Evolutionary conservation across 2,888 invertebrate species (phyloP).

Genomic region (Xanthorhoe designata): DNA sequence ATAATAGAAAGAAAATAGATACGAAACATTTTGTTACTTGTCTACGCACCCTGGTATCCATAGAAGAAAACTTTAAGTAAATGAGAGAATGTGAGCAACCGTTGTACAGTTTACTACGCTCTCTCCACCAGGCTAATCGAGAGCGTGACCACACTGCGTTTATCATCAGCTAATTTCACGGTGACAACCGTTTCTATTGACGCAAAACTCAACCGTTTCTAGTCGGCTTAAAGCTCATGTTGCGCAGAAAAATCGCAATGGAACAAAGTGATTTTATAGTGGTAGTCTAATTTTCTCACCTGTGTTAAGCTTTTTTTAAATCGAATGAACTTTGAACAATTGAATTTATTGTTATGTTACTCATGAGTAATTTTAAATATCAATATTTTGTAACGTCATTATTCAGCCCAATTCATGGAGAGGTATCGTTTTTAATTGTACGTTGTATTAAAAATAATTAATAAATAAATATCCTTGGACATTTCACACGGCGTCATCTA

Average conservation of each 20-base stretch:
- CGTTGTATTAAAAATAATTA: too few relatives aligned
- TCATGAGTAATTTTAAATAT: too few relatives aligned
- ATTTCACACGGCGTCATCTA: too few relatives aligned
- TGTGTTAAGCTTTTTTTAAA: neutral
- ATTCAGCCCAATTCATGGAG: too few relatives aligned
- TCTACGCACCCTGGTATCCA: too few relatives aligned
- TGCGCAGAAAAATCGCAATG: neutral
- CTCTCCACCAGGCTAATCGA: conserved; percentile 15
- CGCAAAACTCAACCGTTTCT: conserved; percentile 20
- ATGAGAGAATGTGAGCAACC: conserved; percentile 4
- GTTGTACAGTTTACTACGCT: conserved; percentile 1
- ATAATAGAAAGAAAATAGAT: too few relatives aligned
- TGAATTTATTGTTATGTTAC: neutral
- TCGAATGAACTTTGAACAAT: neutral
- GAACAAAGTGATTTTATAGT: conserved; percentile 13
- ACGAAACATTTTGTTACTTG: too few relatives aligned
- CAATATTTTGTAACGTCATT: too few relatives aligned
- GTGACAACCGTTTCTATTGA: conserved; percentile 17
- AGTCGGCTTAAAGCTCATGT: conserved; percentile 8
- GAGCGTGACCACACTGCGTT: conserved; percentile 40
- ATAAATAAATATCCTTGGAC: too few relatives aligned
- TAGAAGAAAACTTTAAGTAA: neutral
- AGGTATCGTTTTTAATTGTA: too few relatives aligned
- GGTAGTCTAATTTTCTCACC: conserved; percentile 18
- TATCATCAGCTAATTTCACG: conserved; percentile 24